A percentile compares a stretch with the other conserved stretches of the same genome.
These are phyloP conservation scores for Cryptoprocta ferox DNA, from an alignment of 2,797 vertebrate species.

Conservation along the genomic window DNA sequence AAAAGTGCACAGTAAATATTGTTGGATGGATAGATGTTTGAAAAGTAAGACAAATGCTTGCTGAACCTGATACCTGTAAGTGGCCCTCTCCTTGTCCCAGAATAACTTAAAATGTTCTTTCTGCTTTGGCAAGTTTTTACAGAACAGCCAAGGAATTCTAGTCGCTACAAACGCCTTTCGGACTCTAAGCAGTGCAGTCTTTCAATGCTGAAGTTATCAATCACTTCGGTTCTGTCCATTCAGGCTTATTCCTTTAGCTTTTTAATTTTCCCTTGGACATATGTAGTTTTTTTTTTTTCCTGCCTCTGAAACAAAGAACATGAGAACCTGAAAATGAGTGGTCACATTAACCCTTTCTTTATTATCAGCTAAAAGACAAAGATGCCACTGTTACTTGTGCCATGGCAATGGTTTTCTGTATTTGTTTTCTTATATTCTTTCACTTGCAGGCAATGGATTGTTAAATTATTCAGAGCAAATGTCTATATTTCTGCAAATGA, in stretches of 20 bases:
- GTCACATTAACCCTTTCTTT: neutral
- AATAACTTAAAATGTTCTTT: neutral
- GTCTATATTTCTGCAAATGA: neutral
- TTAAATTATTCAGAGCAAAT: neutral
- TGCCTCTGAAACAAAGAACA: neutral
- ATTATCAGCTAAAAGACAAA: neutral
- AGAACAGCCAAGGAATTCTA: too few relatives aligned
- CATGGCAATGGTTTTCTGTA: neutral
- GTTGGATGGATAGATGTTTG: neutral
- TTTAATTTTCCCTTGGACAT: neutral
- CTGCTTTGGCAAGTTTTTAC: neutral
- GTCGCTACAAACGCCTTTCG: too few relatives aligned
- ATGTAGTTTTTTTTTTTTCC: neutral
- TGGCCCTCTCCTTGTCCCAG: neutral
- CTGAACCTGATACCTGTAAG: neutral
- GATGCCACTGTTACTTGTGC: neutral
- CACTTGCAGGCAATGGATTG: neutral
- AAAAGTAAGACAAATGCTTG: neutral
- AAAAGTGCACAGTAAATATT: neutral
- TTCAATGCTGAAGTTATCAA: neutral
- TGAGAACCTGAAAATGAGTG: neutral
- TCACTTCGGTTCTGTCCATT: neutral
- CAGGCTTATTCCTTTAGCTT: neutral
- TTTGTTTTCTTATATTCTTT: neutral
- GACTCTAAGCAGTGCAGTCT: fast-evolving